Conservation (phyloP, 2,888 invertebrate species). For the Phlogophora meticulosa region DNA sequence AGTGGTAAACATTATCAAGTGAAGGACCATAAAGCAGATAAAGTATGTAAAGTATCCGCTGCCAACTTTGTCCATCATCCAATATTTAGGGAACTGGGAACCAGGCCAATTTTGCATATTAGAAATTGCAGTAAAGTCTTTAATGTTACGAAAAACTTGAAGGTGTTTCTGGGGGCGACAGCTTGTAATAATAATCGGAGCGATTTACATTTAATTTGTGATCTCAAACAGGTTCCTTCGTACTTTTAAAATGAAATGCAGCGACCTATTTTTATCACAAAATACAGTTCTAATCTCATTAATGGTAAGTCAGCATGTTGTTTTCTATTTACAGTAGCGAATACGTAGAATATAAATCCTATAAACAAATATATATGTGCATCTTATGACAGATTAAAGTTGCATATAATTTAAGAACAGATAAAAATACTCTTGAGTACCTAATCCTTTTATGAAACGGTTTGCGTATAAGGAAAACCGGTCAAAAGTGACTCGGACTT, state of each 20-base stretch:
- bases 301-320: slow-evolving; percentile 9
- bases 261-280: slow-evolving; percentile 3
- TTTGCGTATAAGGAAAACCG: too few species aligned
- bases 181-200: slow-evolving; percentile 52
- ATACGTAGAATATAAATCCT: slow-evolving; percentile 13
- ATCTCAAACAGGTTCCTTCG: slow-evolving; percentile 10
- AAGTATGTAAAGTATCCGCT: slow-evolving; percentile 29
- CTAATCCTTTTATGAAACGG: neutral
- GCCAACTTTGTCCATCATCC: slow-evolving; percentile 49
- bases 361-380: slow-evolving; percentile 11
- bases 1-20: slow-evolving; percentile 1
- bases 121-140: slow-evolving; percentile 56
- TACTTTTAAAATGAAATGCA: slow-evolving; percentile 28
- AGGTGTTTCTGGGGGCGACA: slow-evolving; percentile 46
- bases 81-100: slow-evolving; percentile 53
- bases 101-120: slow-evolving; percentile 57
- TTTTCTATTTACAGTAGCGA: slow-evolving; percentile 11
- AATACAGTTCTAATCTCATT: slow-evolving; percentile 11
- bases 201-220: slow-evolving; percentile 58
- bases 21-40: neutral
- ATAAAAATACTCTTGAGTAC: neutral
- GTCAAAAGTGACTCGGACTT: too few species aligned
- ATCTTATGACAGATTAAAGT: slow-evolving; percentile 19
- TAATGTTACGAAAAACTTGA: slow-evolving; percentile 49
- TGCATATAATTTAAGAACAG: neutral